Conservation (phyloP, 2,113 vertebrate genomes). For the Anolis sagrei region DNA sequence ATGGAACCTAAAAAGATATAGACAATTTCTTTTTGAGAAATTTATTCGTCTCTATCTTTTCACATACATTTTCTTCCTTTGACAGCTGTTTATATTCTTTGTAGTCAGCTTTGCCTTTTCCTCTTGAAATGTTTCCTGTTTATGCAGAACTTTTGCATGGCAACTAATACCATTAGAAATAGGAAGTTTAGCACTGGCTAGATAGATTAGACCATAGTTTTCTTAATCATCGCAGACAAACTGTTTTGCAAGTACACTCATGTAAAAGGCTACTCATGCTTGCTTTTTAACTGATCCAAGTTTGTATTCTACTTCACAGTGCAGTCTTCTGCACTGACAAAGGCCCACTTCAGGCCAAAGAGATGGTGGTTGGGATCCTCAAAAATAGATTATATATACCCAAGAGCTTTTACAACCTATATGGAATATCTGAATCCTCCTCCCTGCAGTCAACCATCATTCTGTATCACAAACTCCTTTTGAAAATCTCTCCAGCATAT, state of each 20-base stretch:
- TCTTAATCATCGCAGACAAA: slow-evolving; percentile 34
- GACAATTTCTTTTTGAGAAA: slow-evolving; percentile 60
- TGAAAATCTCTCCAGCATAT: neutral
- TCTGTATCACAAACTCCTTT: neutral
- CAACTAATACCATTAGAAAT: slow-evolving; percentile 32
- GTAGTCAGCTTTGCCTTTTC: slow-evolving; percentile 37
- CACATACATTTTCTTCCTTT: slow-evolving; percentile 34
- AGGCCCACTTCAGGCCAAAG: neutral
- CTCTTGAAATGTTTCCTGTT: slow-evolving; percentile 57
- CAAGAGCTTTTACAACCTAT: neutral
- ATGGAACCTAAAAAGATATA: slow-evolving; percentile 49
- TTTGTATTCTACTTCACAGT: neutral
- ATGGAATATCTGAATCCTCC: neutral
- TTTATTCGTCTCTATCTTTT: slow-evolving; percentile 49
- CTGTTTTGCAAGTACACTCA: slow-evolving; percentile 34
- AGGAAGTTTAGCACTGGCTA: slow-evolving; percentile 28
- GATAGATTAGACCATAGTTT: slow-evolving; percentile 35
- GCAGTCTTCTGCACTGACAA: neutral
- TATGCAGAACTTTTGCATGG: slow-evolving; percentile 35
- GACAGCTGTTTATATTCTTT: slow-evolving; percentile 52
- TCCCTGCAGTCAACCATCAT: slow-evolving; percentile 3
- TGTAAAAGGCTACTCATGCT: slow-evolving; percentile 33
- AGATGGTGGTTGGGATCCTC: neutral
- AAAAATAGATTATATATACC: neutral
- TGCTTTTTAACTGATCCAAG: slow-evolving; percentile 18